A percentile compares a stretch with the other conserved stretches of the same genome.
These are phyloP conservation scores for Ypsolopha sequella DNA, from an alignment of 2,888 invertebrate genomes.

Conservation along the genomic window DNA sequence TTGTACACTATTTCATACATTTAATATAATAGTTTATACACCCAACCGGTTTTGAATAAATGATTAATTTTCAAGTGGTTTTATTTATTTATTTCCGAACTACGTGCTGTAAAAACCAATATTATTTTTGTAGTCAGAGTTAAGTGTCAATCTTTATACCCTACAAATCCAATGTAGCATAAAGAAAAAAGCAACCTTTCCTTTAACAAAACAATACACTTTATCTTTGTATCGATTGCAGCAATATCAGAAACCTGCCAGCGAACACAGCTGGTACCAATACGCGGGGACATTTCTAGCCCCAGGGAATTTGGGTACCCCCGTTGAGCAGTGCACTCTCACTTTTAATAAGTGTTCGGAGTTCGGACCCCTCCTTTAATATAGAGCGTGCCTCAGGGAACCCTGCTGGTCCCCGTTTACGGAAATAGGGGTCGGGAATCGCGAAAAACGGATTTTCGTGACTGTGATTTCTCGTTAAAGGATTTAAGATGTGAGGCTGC, in stretches of 20 bases:
- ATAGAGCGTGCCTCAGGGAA: constrained; percentile 46
- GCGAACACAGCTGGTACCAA: constrained; percentile 17
- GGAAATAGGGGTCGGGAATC: constrained; percentile 33
- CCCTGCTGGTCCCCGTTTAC: constrained; percentile 30
- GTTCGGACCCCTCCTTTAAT: constrained; percentile 50
- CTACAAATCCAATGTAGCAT: too few relatives aligned
- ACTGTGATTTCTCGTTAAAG: constrained; percentile 44
- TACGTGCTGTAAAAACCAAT: too few relatives aligned
- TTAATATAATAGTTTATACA: too few relatives aligned
- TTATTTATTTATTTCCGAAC: too few relatives aligned
- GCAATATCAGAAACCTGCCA: background rate
- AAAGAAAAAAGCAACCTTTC: background rate
- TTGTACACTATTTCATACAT: too few relatives aligned
- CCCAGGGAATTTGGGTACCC: constrained; percentile 41
- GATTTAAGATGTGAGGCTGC: constrained; percentile 21
- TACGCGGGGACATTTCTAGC: constrained; percentile 22
- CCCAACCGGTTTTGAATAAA: too few relatives aligned
- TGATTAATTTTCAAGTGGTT: too few relatives aligned
- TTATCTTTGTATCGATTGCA: background rate
- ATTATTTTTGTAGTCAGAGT: too few relatives aligned
- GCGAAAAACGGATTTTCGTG: constrained; percentile 28
- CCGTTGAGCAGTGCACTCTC: constrained; percentile 34
- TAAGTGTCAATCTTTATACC: too few relatives aligned
- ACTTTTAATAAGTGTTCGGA: constrained; percentile 44
- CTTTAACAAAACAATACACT: background rate